phyloP scores from a whole-genome alignment of 2,797 vertebrate species.

The Gallirallus australis region DNA sequence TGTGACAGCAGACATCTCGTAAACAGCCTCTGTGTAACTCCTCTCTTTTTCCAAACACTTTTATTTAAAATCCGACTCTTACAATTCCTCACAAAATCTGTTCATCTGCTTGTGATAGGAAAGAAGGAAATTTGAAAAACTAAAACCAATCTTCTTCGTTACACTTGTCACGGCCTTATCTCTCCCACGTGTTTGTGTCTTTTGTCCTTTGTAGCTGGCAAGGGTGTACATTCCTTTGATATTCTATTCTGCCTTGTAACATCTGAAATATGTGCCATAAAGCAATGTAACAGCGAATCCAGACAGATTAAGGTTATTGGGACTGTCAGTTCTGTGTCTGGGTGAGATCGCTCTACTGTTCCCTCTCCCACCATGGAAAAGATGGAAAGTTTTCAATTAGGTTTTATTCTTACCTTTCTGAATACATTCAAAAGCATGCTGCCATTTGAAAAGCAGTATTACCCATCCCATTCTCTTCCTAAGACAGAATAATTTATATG shows the following conservation, averaged over 20 bases:
- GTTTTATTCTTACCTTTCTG: not conserved
- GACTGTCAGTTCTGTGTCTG: not conserved
- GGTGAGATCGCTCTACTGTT: not conserved
- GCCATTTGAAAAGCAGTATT: not conserved
- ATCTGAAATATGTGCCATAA: not conserved
- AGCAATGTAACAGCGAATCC: not conserved
- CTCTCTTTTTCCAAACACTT: not conserved
- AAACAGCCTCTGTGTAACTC: conserved; percentile 3
- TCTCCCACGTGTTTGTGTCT: not conserved
- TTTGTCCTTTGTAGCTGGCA: not conserved
- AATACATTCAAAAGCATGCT: not conserved
- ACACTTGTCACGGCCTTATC: not conserved
- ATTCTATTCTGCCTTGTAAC: not conserved
- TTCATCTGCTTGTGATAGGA: not conserved
- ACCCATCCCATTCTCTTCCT: not conserved
- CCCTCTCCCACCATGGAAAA: not conserved
- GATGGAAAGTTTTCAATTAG: not conserved
- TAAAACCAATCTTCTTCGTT: not conserved
- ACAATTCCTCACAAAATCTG: not conserved
- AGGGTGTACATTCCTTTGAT: not conserved
- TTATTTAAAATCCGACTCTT: conserved; percentile 8
- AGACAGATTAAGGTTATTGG: not conserved
- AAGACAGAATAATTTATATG: not conserved
- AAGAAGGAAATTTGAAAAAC: not conserved
- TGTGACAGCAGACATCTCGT: not conserved